Base-by-base conservation (phyloP, 2,797 vertebrate genomes). In the Eulemur coronatus region DNA sequence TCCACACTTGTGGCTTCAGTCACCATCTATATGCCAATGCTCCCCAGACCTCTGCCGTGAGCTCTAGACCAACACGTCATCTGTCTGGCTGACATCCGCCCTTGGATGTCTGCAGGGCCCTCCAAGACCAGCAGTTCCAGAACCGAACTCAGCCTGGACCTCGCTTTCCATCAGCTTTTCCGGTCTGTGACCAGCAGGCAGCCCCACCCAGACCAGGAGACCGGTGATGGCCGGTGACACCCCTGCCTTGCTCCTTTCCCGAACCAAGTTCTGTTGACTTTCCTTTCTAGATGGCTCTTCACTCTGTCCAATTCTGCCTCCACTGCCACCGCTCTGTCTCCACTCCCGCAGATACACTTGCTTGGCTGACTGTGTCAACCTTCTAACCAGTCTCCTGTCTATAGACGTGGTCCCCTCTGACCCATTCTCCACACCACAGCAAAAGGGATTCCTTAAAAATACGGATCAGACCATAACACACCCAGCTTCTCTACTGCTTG, bases 271-370 rank as follows among this genome's bases (percentile, higher is more conserved):
- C 76, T 65, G 24, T 22, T 26, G 38, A 26, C 6, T 81, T 43
- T 65, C 61, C 72, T 72, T 79, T 86, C 79, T 61, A n/a, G 6
- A 17, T 46, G 84, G 72, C 15, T 43, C 73, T 78, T 63, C 13
- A 41, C 28, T 46, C 15, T 41, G 26, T 76, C 41, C 26, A 46
- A 3, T 35, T 50, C 55, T 50, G 2, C 57, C 48, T n/a, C n/a
- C 2, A 24, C n/a, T 48, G 35, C 59, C 55, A 79, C 43, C 26
- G 4, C 18, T 52, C 30, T 63, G 35, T 80, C 43, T 69, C n/a
- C 22, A n/a, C 1, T 50, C 38, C 30, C 20, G 4, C 0, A 33
- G 59, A 50, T 4, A 35, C 0, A 1, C 90, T 81, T 24, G 12
- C 17, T 52, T 73, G 33, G 35, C 26, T 57, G 13, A 50, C 46